Percentiles rank a stretch among this genome's conserved stretches.
Evolutionary conservation across 2,113 vertebrate species (phyloP).

Genomic region (Lethenteron camtschaticum): DNA sequence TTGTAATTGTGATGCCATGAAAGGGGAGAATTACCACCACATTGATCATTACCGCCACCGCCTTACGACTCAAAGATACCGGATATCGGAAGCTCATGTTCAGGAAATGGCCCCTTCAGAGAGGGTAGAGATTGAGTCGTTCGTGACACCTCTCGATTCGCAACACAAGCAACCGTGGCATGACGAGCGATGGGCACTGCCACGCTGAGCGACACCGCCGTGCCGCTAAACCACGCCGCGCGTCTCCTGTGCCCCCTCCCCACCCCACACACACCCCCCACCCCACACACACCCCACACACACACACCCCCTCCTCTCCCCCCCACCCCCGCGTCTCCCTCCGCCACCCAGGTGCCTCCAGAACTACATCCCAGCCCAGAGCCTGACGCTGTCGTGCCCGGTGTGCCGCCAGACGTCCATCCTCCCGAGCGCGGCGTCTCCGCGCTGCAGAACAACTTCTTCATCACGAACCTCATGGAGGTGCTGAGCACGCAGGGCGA

Average conservation of each 20-base stretch:
- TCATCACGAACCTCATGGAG: constrained; percentile 93
- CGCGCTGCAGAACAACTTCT: constrained; percentile 78
- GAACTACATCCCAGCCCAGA: constrained; percentile 80
- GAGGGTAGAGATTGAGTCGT: no score
- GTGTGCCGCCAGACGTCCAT: constrained; percentile 84
- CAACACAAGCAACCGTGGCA: no score
- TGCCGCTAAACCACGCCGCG: neutral
- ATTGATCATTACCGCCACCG: no score
- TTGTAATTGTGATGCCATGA: no score
- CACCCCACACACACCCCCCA: neutral
- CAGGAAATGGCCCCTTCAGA: no score
- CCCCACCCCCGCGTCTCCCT: neutral
- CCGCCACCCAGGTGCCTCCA: constrained; percentile 38
- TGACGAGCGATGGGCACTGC: no score
- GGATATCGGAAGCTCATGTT: no score
- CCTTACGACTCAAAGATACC: no score
- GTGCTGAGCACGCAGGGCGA: constrained; percentile 45
- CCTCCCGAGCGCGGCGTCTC: constrained; percentile 63
- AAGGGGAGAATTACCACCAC: no score
- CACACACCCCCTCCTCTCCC: neutral
- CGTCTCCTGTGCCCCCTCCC: neutral
- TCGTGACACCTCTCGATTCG: no score
- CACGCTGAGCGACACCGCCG: no score
- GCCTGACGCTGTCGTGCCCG: constrained; percentile 62
- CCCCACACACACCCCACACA: neutral